Conservation (phyloP, 2,888 invertebrate genomes). For the Ligdia adustata region DNA sequence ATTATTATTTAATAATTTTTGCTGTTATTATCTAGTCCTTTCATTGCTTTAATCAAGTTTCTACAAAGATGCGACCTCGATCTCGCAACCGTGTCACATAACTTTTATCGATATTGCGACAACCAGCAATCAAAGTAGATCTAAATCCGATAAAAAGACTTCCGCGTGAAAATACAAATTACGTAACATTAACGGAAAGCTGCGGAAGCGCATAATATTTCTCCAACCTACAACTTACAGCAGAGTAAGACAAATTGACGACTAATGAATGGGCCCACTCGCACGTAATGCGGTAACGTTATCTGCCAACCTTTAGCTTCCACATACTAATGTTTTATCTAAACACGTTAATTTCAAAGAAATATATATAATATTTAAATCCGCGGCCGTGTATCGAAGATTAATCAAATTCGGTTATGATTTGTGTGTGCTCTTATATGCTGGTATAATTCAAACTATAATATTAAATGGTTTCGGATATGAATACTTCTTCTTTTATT, state of each 20-base stretch:
- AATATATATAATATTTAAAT: slow-evolving; percentile 46
- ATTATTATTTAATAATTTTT: no score
- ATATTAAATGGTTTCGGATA: no score
- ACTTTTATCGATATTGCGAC: not conserved
- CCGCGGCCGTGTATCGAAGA: slow-evolving; percentile 37
- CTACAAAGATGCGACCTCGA: not conserved
- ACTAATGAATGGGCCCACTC: slow-evolving; percentile 52
- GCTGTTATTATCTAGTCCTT: no score
- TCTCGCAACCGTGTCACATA: slow-evolving; percentile 1
- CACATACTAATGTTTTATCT: slow-evolving; percentile 51
- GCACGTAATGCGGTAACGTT: slow-evolving; percentile 49
- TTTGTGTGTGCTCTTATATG: slow-evolving; percentile 32
- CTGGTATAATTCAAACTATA: no score
- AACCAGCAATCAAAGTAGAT: not conserved
- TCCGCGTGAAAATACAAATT: slow-evolving; percentile 10
- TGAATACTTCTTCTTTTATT: no score
- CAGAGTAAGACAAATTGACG: slow-evolving; percentile 31
- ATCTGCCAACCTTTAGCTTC: slow-evolving; percentile 61
- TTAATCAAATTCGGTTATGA: slow-evolving; percentile 42
- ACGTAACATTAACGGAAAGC: slow-evolving; percentile 13
- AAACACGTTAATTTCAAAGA: slow-evolving; percentile 61
- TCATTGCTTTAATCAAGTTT: no score
- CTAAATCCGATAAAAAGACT: slow-evolving; percentile 8
- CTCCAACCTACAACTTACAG: slow-evolving; percentile 13
- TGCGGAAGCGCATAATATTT: slow-evolving; percentile 9